Evolutionary conservation across 2,888 invertebrate species (phyloP), one percentile per base, ranked within the genome.

Genomic region (Nowickia ferox): DNA sequence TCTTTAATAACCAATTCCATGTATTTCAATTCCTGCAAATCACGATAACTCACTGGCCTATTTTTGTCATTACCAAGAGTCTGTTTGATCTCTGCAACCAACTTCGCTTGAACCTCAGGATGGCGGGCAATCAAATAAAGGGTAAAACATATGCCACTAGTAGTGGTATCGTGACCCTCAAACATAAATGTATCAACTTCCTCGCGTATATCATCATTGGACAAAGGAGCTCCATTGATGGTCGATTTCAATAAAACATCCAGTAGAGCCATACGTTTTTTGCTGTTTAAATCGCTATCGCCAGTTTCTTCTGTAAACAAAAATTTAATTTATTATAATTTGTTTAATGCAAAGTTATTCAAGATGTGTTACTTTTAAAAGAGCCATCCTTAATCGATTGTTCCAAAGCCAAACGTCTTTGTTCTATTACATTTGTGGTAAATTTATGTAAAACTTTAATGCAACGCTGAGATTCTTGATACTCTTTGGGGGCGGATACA

Each of bases 1-100:
- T 96, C 95, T 89, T 96, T 96, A 22, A 96, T 94, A 74, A 95
- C 95, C 83, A 94, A 94, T 80, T 96, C 96, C 82, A 96, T 91
- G 57, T 90, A 91, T 80, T 90, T 91, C 0, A 92, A 87, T 63
- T 91, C 87, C 9, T 89, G 88, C 1, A 92, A 87, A 38, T 87
- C 76, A 89, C 82, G 0, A 86, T 89, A 13, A 0, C 87, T 88
- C 3, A 89, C 69, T 0, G 90, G 48, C 5, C 79, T 81, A 1
- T 87, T 55, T 44, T 89, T 82, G 80, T 91, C 91, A 0, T 82
- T 82, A 3, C 91, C 91, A 17, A 91, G 84, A 0, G 92, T 87
- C 4, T 88, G 77, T 0, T 83, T 79, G n/a, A 92, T 89, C 84
- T 92, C 92, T 4, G 90, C 80, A 44, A 89, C 77, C 9, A 89